phyloP scores from a whole-genome alignment of 1,140 invertebrate species.

The Drosophila albomicans region DNA sequence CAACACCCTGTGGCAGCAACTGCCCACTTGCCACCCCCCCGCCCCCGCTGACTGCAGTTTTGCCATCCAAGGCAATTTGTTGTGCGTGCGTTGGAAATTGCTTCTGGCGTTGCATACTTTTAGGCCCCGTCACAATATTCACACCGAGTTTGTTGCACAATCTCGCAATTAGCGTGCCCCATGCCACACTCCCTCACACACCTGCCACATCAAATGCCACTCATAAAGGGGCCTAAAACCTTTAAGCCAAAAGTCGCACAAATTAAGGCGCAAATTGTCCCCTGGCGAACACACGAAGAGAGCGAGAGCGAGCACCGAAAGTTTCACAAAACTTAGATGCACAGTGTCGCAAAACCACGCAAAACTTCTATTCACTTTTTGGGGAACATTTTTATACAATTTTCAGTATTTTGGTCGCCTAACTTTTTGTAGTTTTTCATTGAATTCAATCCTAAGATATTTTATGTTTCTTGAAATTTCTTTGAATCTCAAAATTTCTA shows the following conservation, averaged over 20 bases:
- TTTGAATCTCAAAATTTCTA: no score
- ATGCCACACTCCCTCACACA: neutral
- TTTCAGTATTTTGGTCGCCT: no score
- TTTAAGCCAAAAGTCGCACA: slow-evolving; percentile 73
- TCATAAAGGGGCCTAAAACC: slow-evolving; percentile 25
- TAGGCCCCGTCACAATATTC: slow-evolving; percentile 45
- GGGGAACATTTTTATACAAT: no score
- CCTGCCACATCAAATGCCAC: neutral
- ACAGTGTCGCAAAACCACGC: neutral
- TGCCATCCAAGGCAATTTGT: slow-evolving; percentile 11
- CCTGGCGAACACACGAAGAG: slow-evolving; percentile 8
- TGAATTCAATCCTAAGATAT: no score
- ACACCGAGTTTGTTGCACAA: slow-evolving; percentile 33
- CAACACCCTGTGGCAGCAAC: neutral
- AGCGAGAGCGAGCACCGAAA: slow-evolving; percentile 6
- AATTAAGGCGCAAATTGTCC: slow-evolving; percentile 73
- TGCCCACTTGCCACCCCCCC: neutral
- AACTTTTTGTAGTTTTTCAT: no score
- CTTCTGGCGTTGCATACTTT: slow-evolving; percentile 53
- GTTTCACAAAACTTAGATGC: slow-evolving; percentile 7
- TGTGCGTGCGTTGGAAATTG: slow-evolving; percentile 9
- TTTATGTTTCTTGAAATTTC: no score
- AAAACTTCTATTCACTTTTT: neutral
- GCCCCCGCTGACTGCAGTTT: neutral
- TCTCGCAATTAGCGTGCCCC: slow-evolving; percentile 62